Conservation (phyloP, 2,113 vertebrate species). For the Puma concolor region DNA sequence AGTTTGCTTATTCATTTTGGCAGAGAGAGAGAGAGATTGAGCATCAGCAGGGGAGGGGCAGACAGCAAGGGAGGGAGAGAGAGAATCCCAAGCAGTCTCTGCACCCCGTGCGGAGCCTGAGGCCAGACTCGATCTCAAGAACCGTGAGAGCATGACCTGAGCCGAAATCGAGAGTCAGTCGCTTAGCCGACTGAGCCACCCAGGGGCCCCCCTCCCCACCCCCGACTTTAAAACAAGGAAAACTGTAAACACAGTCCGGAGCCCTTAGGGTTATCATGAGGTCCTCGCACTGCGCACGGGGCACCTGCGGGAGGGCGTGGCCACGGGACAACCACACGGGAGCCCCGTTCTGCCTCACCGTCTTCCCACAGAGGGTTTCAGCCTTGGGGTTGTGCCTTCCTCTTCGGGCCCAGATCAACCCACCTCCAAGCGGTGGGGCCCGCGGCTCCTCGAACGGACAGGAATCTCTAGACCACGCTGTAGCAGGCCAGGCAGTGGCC, state of each 20-base stretch:
- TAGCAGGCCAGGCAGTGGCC: not conserved
- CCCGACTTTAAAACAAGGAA: accelerated
- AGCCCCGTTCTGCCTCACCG: not conserved
- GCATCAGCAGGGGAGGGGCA: no score
- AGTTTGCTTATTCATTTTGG: no score
- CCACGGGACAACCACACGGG: accelerated
- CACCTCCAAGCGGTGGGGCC: accelerated
- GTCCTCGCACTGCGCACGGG: accelerated
- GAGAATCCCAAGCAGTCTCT: no score
- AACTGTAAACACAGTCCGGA: accelerated
- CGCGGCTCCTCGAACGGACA: accelerated
- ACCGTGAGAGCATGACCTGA: no score
- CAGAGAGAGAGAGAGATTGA: no score
- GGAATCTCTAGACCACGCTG: accelerated
- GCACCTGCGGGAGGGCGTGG: accelerated
- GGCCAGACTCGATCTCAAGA: no score
- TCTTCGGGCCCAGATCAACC: not conserved
- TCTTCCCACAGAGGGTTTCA: accelerated
- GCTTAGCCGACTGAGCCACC: no score
- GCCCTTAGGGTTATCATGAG: accelerated
- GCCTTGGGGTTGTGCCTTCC: not conserved
- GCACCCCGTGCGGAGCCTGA: no score
- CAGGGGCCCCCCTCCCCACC: not conserved
- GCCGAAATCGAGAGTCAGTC: no score
- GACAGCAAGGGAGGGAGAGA: no score